These are phyloP conservation scores for Clangula hyemalis DNA, from an alignment of 2,797 vertebrate genomes.

Conservation along the genomic window DNA sequence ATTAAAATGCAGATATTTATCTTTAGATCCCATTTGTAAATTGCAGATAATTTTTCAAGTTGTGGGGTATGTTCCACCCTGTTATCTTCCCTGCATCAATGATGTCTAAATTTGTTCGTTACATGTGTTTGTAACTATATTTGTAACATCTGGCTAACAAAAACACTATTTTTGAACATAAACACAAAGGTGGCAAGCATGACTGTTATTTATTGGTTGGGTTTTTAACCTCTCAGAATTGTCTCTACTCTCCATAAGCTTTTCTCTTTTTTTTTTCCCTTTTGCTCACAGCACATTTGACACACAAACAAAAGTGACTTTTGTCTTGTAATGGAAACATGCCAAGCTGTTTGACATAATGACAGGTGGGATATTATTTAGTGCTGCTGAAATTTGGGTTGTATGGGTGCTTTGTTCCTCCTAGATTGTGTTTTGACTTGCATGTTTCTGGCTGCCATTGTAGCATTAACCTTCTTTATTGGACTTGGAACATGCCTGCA, in stretches of 20 bases:
- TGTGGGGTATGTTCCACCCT: slow-evolving; percentile 48
- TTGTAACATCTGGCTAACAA: slow-evolving; percentile 61
- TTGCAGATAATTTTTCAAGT: slow-evolving; percentile 36
- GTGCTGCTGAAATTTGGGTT: slow-evolving; percentile 73
- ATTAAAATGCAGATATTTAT: background rate
- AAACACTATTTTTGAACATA: slow-evolving; percentile 60
- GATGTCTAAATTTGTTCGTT: slow-evolving; percentile 58
- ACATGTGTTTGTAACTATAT: slow-evolving; percentile 42
- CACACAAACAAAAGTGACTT: slow-evolving; percentile 80
- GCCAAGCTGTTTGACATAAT: slow-evolving; percentile 78
- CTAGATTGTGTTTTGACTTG: slow-evolving; percentile 86
- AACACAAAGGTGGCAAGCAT: slow-evolving; percentile 35
- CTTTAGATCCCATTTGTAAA: slow-evolving; percentile 49
- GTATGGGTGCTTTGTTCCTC: slow-evolving; percentile 80
- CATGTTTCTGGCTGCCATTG: slow-evolving; percentile 82
- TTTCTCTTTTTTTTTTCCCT: background rate
- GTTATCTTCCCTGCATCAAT: slow-evolving; percentile 53
- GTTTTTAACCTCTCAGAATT: slow-evolving; percentile 50
- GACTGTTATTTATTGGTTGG: slow-evolving; percentile 62
- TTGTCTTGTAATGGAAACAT: slow-evolving; percentile 76
- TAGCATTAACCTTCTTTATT: slow-evolving; percentile 80
- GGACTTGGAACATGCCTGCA: slow-evolving; percentile 82
- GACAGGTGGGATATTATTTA: slow-evolving; percentile 80
- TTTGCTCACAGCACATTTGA: slow-evolving; percentile 69
- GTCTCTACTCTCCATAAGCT: slow-evolving; percentile 47